Evolutionary conservation across 2,797 vertebrate species (phyloP).

Genomic region (Hipposideros larvatus): DNA sequence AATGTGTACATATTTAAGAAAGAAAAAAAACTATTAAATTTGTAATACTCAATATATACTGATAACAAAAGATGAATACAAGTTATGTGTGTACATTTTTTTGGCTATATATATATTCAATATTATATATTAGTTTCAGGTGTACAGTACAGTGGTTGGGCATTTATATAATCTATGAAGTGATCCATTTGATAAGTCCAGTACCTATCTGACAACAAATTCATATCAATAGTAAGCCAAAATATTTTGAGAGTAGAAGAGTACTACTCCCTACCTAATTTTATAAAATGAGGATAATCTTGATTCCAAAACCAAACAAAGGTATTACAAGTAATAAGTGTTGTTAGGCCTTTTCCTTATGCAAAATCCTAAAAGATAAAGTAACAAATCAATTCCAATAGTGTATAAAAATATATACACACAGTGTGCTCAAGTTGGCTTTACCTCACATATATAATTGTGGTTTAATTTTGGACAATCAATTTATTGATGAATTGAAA

Average conservation of each 20-base stretch:
- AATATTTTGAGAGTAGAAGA: not conserved
- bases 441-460: not conserved
- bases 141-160: too few species aligned
- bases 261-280: not conserved
- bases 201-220: not conserved
- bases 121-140: too few species aligned
- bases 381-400: not conserved
- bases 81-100: too few species aligned
- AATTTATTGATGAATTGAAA: not conserved
- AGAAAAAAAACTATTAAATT: too few species aligned
- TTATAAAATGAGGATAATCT: not conserved
- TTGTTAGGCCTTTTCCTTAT: not conserved
- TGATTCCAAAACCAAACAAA: not conserved
- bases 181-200: too few species aligned
- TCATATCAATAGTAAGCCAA: not conserved
- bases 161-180: too few species aligned
- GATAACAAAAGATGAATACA: too few species aligned
- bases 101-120: too few species aligned
- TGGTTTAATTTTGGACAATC: not conserved
- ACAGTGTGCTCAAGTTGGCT: not conserved
- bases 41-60: too few species aligned
- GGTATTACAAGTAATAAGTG: not conserved
- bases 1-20: too few species aligned
- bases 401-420: not conserved
- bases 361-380: not conserved